A percentile compares a stretch with the other conserved stretches of the same genome.
phyloP scores from a whole-genome alignment of 1,140 invertebrate genomes.

The Sinonovacula constricta region DNA sequence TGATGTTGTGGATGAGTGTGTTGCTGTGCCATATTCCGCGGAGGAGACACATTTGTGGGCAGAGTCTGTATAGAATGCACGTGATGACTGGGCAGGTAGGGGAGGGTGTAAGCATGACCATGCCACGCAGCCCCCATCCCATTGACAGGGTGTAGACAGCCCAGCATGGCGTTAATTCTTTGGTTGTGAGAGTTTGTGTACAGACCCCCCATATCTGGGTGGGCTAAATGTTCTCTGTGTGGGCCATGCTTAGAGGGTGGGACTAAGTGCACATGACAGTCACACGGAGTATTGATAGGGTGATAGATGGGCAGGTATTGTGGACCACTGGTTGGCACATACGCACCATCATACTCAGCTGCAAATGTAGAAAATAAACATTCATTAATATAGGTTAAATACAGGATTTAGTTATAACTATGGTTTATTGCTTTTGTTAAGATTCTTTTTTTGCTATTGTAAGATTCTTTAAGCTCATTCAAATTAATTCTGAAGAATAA shows the following conservation, averaged over 20 bases:
- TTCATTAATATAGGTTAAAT: not conserved
- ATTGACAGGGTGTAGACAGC: slow-evolving; percentile 32
- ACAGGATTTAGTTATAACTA: too few relatives aligned
- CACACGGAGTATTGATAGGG: slow-evolving; percentile 46
- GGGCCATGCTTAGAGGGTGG: not conserved
- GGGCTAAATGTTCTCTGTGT: slow-evolving; percentile 4
- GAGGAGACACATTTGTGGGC: not conserved
- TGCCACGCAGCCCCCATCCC: slow-evolving; percentile 27
- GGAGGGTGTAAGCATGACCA: slow-evolving; percentile 42
- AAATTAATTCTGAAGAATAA: too few relatives aligned
- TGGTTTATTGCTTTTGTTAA: too few relatives aligned
- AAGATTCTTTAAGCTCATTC: too few relatives aligned
- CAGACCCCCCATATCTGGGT: slow-evolving; percentile 6
- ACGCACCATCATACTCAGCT: slow-evolving; percentile 22
- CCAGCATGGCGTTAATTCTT: slow-evolving; percentile 28
- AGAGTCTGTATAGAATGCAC: not conserved
- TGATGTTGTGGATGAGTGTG: not conserved
- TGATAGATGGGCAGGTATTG: slow-evolving; percentile 34
- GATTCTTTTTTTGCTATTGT: too few relatives aligned
- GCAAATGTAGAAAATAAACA: slow-evolving; percentile 26
- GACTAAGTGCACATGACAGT: slow-evolving; percentile 38
- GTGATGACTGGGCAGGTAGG: slow-evolving; percentile 34
- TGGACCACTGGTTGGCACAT: slow-evolving; percentile 4
- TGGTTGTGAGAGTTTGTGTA: slow-evolving; percentile 25
- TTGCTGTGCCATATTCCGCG: too few relatives aligned